Conservation (phyloP, 2,888 invertebrate species). For the Conomelus anceps region DNA sequence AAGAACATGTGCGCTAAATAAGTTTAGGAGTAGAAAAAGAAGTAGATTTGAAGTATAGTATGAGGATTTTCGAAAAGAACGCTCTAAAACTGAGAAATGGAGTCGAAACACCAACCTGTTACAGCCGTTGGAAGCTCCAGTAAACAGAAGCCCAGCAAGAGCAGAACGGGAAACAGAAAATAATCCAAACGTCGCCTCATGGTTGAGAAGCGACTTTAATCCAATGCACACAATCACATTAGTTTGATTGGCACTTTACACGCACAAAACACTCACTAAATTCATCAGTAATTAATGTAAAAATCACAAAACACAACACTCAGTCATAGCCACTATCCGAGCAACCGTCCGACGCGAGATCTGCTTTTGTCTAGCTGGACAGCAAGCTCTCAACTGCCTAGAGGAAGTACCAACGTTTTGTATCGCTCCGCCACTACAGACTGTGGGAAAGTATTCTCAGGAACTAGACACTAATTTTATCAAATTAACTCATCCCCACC, state of each 20-base stretch:
- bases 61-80: too few relatives aligned
- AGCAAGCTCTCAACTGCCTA: constrained; percentile 20
- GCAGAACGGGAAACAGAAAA: constrained; percentile 26
- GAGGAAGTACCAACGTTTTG: constrained; percentile 16
- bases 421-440: constrained; percentile 20
- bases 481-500: not conserved
- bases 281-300: not conserved
- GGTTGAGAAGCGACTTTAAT: constrained; percentile 29
- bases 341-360: constrained; percentile 25
- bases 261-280: constrained; percentile 10
- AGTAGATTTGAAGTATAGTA: not conserved
- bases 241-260: constrained; percentile 26
- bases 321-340: constrained; percentile 22
- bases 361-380: constrained; percentile 18
- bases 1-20: not conserved
- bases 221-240: constrained; percentile 28
- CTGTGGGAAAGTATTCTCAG: constrained; percentile 24
- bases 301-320: constrained; percentile 25
- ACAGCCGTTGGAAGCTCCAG: constrained; percentile 28
- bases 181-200: constrained; percentile 35
- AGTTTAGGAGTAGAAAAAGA: not conserved
- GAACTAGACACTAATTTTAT: not conserved
- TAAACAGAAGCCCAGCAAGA: constrained; percentile 23
- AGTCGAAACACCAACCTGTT: constrained; percentile 27
- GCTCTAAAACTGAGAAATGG: not conserved